Evolutionary conservation across 2,888 invertebrate genomes (phyloP), one percentile per base, ranked within the genome.

Genomic region (Epsilonema sp.): DNA sequence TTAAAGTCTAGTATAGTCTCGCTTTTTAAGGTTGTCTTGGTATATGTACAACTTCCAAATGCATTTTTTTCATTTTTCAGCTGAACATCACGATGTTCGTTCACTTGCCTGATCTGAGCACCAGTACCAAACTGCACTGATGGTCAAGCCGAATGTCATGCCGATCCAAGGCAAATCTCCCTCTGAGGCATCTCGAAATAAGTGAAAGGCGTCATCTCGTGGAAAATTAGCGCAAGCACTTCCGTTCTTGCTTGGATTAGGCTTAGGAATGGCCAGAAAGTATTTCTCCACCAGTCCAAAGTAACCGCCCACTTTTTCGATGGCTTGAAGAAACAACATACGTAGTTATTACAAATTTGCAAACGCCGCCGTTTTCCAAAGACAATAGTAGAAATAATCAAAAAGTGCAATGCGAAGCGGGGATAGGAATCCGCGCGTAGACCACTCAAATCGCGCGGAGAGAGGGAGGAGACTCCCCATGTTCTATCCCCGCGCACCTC

Each of bases 231-330:
- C 48, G 25, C 24, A 43, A 21, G 38, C 38, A 31, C 11, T 31
- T 8, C 16, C 11, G 16, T 31, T 31, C 31, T 8, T 16, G 11
- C 11, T 31, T 8, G 16, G 11, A 8, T 13, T 8, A 31, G 31
- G 31, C 8, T 11, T 3, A 3, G 16, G 5, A 2, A 70, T 64
- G 1, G 69, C 63, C 2, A 55, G 52, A 54, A 66, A 64, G 56
- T 61, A 73, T 19, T 63, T 57, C 20, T 62, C 56, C 11, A 68
- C 58, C 26, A 72, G 51, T 11, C 53, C 57, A 20, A 65, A 57
- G 53, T 71, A 71, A 2, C 73, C 72, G 2, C 72, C 73, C 8
- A 50, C 50, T 42, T 42, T 19, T 3, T n/a, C n/a, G 26, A 50
- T 46, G 22, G 48, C 50, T 50, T 20, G 5, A 48, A 46, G n/a